Evolutionary conservation across 2,797 vertebrate species (phyloP).

Genomic region (Caiman crocodilus): DNA sequence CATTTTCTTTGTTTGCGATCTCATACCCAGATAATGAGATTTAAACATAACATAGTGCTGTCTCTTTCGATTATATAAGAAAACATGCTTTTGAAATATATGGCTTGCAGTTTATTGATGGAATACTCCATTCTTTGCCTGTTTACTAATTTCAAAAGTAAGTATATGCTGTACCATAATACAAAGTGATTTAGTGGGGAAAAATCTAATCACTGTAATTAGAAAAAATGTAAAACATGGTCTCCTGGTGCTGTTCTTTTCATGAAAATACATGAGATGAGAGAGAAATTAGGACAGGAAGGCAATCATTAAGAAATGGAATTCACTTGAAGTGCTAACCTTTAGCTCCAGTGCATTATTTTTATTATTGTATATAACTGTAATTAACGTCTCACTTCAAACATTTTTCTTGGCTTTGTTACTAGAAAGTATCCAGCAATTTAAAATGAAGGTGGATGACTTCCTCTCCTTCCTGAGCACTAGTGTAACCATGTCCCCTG

Average conservation of each 20-base stretch:
- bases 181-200: neutral
- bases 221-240: neutral
- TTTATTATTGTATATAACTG: neutral
- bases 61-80: neutral
- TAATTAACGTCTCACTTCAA: neutral
- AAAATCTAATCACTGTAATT: neutral
- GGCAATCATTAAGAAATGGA: neutral
- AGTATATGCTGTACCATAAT: neutral
- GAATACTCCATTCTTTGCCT: neutral
- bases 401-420: neutral
- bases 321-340: neutral
- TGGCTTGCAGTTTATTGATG: neutral
- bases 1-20: neutral
- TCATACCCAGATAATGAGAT: neutral
- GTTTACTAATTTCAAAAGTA: neutral
- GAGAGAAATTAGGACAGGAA: rapidly evolving
- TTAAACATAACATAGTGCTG: rapidly evolving
- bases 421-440: neutral
- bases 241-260: neutral
- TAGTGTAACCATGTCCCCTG: neutral
- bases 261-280: neutral
- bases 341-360: neutral
- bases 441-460: neutral
- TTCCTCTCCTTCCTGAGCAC: neutral
- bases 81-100: neutral